Evolutionary conservation across 1,140 invertebrate species (phyloP).

Genomic region (Cataglyphis hispanica): DNA sequence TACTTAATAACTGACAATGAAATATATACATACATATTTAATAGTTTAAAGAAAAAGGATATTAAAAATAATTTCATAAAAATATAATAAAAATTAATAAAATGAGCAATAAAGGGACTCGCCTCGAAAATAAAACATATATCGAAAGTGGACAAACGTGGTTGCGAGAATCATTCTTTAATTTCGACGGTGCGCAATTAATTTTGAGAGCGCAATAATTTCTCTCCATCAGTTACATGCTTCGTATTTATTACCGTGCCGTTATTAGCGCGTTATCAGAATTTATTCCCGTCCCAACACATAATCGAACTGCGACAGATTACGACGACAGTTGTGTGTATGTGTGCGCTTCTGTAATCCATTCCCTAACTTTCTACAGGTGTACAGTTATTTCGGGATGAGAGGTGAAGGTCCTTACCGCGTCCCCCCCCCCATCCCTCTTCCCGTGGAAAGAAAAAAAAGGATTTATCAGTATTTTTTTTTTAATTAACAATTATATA

Average conservation of each 20-base stretch:
- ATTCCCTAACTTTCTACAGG: slow-evolving; percentile 63
- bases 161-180: background rate
- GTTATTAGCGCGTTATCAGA: slow-evolving; percentile 54
- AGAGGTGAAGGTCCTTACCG: slow-evolving; percentile 67
- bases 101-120: background rate
- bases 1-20: background rate
- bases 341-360: slow-evolving; percentile 57
- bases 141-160: background rate
- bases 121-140: background rate
- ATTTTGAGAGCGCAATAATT: background rate
- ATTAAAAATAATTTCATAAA: background rate
- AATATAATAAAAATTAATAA: background rate
- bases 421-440: background rate
- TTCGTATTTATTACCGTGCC: slow-evolving; percentile 26
- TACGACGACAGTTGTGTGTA: slow-evolving; percentile 64
- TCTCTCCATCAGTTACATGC: background rate
- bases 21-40: too few relatives aligned
- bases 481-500: slow-evolving; percentile 32
- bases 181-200: background rate
- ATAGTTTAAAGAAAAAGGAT: too few relatives aligned
- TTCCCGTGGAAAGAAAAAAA: background rate
- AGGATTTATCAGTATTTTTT: slow-evolving; percentile 9
- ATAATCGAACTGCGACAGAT: slow-evolving; percentile 48
- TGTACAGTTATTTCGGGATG: slow-evolving; percentile 74
- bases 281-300: slow-evolving; percentile 6